These are phyloP conservation scores for Drosophila fuyamai DNA, from an alignment of 1,140 invertebrate genomes.

Conservation along the genomic window DNA sequence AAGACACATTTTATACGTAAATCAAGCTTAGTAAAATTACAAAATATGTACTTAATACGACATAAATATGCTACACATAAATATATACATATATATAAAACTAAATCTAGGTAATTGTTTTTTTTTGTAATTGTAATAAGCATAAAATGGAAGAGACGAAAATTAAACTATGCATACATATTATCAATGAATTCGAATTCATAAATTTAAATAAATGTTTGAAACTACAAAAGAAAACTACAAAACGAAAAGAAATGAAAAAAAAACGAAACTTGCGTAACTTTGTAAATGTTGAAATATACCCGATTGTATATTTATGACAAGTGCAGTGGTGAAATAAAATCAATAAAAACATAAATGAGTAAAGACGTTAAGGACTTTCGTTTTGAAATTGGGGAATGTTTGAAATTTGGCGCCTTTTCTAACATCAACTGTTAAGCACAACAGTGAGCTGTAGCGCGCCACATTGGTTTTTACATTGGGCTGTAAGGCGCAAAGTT, in stretches of 20 bases:
- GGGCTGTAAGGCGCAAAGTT: background rate
- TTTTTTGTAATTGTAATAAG: slow-evolving; percentile 71
- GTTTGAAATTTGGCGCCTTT: slow-evolving; percentile 2
- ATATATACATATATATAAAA: slow-evolving; percentile 29
- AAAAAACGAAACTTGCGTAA: slow-evolving; percentile 35
- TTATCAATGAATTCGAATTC: slow-evolving; percentile 80
- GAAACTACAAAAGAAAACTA: slow-evolving; percentile 34
- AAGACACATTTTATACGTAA: slow-evolving; percentile 75
- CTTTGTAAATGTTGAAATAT: slow-evolving; percentile 81
- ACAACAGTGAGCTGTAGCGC: background rate
- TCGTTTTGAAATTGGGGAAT: background rate
- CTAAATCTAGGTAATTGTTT: slow-evolving; percentile 59
- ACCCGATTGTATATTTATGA: slow-evolving; percentile 76
- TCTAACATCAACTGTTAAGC: background rate
- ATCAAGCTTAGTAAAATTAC: slow-evolving; percentile 69
- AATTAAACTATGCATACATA: slow-evolving; percentile 65
- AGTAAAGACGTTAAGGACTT: slow-evolving; percentile 47
- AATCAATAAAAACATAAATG: slow-evolving; percentile 74
- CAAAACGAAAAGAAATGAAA: slow-evolving; percentile 16
- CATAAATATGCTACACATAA: slow-evolving; percentile 47
- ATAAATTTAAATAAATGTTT: slow-evolving; percentile 71
- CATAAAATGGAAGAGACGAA: slow-evolving; percentile 19
- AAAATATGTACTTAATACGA: slow-evolving; percentile 60
- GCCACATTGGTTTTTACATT: background rate
- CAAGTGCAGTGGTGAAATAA: slow-evolving; percentile 49